Evolutionary conservation across 1,140 invertebrate genomes (phyloP), one percentile per base, ranked within the genome.

Genomic region (Meloidogyne hapla): DNA sequence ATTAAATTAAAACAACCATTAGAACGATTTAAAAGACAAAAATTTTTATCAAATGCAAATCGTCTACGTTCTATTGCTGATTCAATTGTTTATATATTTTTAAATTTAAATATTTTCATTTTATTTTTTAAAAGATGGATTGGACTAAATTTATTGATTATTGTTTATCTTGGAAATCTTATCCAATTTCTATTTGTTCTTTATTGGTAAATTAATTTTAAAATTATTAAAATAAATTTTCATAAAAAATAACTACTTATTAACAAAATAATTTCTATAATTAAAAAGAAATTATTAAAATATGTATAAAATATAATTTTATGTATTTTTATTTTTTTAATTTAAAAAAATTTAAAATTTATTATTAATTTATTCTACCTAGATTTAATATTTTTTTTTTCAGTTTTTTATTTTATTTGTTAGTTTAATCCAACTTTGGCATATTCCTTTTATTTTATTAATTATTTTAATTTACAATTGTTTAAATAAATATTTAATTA

Each of bases 81-180:
- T 56, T n/a, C n/a, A 56, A 56, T 56, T 56, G 48, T 56, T n/a
- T n/a, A n/a, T 42, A 42, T 42, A 13, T 15, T 6, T 56, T n/a
- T n/a, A 56, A 8, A 56, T 15, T n/a, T 21, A 56, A 45, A 15
- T 45, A 45, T 45, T 18, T 48, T 18, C 6, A 70, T 70, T 28
- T 40, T n/a, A 69, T 69, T 10, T 45, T 69, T 1, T 62, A 65
- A 69, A 38, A 69, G 69, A 92, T 95, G 73, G 94, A 97, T 84
- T 89, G 93, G 68, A n/a, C 93, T 93, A 93, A 94, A 89, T 94
- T 94, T 88, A 90, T 97, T 75, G 93, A 97, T 89, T 94, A 93
- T 87, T 97, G 94, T 89, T 95, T 96, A 86, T 93, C 96, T 88
- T 99, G 96, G 96, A 95, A 98, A 83, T 95, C 92, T 4, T 92